phyloP scores from a whole-genome alignment of 2,797 vertebrate genomes.

The Halcyon leucocephala region DNA sequence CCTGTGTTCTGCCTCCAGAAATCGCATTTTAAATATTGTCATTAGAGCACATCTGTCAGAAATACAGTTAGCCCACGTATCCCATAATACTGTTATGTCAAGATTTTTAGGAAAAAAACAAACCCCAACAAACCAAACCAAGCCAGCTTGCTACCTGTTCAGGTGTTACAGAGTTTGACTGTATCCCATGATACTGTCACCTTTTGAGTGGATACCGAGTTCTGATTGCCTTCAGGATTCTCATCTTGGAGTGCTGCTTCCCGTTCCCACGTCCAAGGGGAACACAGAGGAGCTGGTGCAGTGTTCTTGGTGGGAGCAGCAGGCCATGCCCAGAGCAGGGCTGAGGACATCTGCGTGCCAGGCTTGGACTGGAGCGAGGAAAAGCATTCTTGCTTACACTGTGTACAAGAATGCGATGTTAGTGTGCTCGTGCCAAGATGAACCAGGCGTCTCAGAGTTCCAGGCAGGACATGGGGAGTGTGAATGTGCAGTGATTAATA shows the following conservation, averaged over 20 bases:
- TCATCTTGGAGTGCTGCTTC: not conserved
- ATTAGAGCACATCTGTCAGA: not conserved
- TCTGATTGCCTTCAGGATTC: not conserved
- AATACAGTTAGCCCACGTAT: not conserved
- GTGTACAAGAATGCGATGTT: not conserved
- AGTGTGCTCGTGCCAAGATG: fast-evolving
- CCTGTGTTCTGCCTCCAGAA: not conserved
- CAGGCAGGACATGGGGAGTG: too few relatives aligned
- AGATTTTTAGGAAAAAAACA: not conserved
- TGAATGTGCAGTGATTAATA: not conserved
- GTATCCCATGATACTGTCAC: not conserved
- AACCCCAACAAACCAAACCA: too few relatives aligned
- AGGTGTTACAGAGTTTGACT: too few relatives aligned
- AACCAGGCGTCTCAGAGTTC: not conserved
- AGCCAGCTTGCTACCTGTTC: not conserved
- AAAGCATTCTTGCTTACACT: not conserved
- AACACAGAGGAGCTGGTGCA: not conserved
- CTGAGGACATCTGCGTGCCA: fast-evolving
- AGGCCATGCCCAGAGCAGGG: not conserved
- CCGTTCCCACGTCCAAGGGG: not conserved
- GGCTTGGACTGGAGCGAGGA: not conserved
- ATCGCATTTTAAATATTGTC: not conserved
- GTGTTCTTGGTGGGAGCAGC: not conserved
- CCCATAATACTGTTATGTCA: not conserved
- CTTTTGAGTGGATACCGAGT: not conserved